A percentile compares a stretch with the other conserved stretches of the same genome.
Evolutionary conservation across 1,140 invertebrate genomes (phyloP).

Genomic region (Sitobion miscanthi): DNA sequence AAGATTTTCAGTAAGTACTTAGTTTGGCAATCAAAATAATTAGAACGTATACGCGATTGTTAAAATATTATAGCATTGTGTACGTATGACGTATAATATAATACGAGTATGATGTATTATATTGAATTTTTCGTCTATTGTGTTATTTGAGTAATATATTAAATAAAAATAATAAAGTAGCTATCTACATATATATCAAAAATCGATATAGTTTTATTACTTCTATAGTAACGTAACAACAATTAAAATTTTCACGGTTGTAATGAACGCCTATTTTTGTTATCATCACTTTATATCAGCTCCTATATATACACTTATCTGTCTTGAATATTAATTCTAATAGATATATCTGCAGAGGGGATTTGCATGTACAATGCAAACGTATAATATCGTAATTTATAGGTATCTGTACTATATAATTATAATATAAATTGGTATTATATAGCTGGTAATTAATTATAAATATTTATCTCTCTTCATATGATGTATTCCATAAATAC

Average conservation of each 20-base stretch:
- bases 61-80: neutral
- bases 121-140: neutral
- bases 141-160: constrained; percentile 2
- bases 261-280: neutral
- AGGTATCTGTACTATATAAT: neutral
- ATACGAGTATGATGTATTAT: neutral
- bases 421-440: neutral
- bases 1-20: neutral
- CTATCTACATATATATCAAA: neutral
- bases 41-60: constrained; percentile 40
- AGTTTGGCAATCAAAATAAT: constrained; percentile 36
- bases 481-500: neutral
- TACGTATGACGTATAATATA: neutral
- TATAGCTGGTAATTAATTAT: neutral
- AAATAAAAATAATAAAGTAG: neutral
- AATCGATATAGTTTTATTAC: neutral
- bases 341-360: too few species aligned
- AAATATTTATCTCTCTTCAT: neutral
- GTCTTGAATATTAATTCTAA: too few species aligned
- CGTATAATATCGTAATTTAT: neutral
- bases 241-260: neutral
- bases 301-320: neutral
- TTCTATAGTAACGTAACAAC: neutral
- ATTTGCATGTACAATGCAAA: neutral
- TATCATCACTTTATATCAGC: neutral